Evolutionary conservation across 1,140 invertebrate genomes (phyloP).

Genomic region (Drosophila arawakana): DNA sequence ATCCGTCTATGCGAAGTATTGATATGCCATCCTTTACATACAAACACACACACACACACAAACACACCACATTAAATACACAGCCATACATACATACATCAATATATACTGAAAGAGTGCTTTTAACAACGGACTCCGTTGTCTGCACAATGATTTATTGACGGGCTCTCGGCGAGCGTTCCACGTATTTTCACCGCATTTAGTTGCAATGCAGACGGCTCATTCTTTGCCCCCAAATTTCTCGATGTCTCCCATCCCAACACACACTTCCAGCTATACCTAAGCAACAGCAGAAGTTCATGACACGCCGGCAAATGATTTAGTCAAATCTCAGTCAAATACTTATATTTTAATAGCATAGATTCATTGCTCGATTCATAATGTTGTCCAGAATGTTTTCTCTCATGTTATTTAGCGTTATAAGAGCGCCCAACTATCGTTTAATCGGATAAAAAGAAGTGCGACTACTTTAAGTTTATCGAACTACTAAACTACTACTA

Average conservation of each 20-base stretch:
- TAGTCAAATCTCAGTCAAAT: conserved; percentile 1
- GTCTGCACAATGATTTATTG: conserved; percentile 80
- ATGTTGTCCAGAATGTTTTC: too few species aligned
- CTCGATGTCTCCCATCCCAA: background rate
- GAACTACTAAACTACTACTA: background rate
- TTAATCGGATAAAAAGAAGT: too few species aligned
- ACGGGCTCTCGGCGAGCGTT: conserved; percentile 49
- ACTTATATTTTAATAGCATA: background rate
- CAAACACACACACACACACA: conserved; percentile 23
- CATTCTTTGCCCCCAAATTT: background rate
- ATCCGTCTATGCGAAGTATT: conserved; percentile 81
- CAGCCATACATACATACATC: conserved; percentile 10
- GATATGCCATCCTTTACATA: conserved; percentile 62
- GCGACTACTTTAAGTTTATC: too few species aligned
- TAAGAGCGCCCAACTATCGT: too few species aligned
- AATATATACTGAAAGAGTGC: conserved; percentile 53
- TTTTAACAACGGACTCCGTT: conserved; percentile 71
- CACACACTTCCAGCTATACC: background rate
- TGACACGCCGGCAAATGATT: conserved; percentile 1
- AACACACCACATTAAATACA: conserved; percentile 7
- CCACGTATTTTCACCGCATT: conserved; percentile 66
- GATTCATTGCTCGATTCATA: too few species aligned
- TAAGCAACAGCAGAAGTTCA: conserved; percentile 1
- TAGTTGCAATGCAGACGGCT: conserved; percentile 46
- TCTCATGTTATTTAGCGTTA: too few species aligned